Evolutionary conservation across 2,888 invertebrate genomes (phyloP).

Genomic region (Himalopsyche anomala): DNA sequence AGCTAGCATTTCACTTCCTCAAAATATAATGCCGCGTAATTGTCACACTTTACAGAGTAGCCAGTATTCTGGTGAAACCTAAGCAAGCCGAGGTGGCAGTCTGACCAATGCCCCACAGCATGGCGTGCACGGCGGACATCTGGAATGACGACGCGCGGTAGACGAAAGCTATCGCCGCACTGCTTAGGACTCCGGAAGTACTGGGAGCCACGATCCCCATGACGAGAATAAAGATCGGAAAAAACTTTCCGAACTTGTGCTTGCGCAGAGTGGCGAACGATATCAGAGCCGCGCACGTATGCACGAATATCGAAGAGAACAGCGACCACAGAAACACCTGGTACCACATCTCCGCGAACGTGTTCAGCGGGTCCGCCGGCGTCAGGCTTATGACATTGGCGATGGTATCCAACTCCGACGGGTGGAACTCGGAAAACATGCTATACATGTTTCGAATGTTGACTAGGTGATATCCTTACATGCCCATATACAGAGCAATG

Average conservation of each 20-base stretch:
- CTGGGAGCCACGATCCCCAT: constrained; percentile 94
- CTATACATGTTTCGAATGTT: constrained; percentile 73
- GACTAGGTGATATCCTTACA: constrained; percentile 55
- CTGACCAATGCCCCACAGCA: constrained; percentile 97
- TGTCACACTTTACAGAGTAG: constrained; percentile 83
- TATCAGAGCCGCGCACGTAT: constrained; percentile 92
- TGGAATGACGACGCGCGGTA: constrained; percentile 92
- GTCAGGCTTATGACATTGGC: constrained; percentile 83
- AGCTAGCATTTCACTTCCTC: constrained; percentile 46
- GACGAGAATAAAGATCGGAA: constrained; percentile 89
- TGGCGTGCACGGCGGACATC: constrained; percentile 94
- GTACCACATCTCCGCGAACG: constrained; percentile 96
- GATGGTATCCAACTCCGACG: constrained; percentile 81
- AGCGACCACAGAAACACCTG: constrained; percentile 97
- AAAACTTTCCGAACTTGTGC: constrained; percentile 96
- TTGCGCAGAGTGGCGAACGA: constrained; percentile 94
- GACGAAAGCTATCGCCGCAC: constrained; percentile 95
- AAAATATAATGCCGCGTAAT: constrained; percentile 38
- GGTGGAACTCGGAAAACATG: constrained; percentile 78
- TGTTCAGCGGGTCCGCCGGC: constrained; percentile 81
- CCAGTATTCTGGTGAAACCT: constrained; percentile 94
- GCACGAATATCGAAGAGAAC: constrained; percentile 95
- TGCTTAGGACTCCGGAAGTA: constrained; percentile 91
- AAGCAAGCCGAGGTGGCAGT: constrained; percentile 92
- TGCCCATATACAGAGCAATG: constrained; percentile 50